phyloP scores from a whole-genome alignment of 2,797 vertebrate genomes.

The Tachyglossus aculeatus region DNA sequence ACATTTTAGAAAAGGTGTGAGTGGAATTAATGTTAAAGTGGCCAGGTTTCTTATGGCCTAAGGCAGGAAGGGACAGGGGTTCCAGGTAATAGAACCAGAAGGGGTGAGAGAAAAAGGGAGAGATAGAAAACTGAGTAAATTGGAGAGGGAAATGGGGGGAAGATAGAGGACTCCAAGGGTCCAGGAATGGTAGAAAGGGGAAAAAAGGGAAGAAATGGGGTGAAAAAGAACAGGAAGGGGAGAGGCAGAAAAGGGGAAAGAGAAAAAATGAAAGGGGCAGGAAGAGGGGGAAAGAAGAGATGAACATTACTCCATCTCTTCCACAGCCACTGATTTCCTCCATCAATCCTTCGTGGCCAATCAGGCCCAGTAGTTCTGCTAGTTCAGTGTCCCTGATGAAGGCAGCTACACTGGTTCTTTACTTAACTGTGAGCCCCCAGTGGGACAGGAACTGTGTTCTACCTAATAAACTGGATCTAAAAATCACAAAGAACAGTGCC shows the following conservation, averaged over 20 bases:
- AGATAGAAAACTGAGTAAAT: conserved; percentile 4
- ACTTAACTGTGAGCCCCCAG: too few species aligned
- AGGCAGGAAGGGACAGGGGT: not conserved
- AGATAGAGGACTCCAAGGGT: not conserved
- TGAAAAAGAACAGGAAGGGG: not conserved
- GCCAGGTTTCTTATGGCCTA: conserved; percentile 14
- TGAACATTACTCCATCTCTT: too few species aligned
- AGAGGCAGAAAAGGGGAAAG: too few species aligned
- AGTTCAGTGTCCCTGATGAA: too few species aligned
- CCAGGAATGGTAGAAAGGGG: not conserved
- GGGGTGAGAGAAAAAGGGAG: not conserved
- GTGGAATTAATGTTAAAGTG: not conserved
- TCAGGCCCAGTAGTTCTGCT: too few species aligned
- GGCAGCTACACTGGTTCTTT: too few species aligned
- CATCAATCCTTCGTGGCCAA: too few species aligned
- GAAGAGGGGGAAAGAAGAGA: not conserved
- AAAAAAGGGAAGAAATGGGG: not conserved
- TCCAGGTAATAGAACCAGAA: not conserved
- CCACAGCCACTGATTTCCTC: too few species aligned
- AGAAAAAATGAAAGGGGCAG: not conserved
- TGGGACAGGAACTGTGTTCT: too few species aligned
- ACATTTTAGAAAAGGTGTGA: not conserved
- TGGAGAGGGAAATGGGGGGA: not conserved
- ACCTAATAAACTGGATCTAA: too few species aligned
- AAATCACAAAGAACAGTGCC: too few species aligned